Percentiles rank a stretch among this genome's conserved stretches.
Evolutionary conservation across 2,113 vertebrate genomes (phyloP).

Genomic region (Engraulis encrasicolus): DNA sequence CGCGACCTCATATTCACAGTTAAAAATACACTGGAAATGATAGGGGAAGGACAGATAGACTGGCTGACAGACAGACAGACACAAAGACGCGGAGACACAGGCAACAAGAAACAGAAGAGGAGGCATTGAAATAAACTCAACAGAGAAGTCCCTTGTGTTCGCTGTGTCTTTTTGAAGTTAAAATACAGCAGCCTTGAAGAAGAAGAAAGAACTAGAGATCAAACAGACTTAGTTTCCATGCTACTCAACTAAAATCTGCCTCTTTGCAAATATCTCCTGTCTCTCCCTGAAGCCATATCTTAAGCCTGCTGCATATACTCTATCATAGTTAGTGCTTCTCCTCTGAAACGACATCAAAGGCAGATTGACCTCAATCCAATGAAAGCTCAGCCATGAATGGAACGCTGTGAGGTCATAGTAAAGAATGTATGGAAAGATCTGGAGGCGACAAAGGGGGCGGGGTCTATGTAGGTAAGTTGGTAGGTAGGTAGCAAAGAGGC

Average conservation of each 20-base stretch:
- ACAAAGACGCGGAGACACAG: too few relatives aligned
- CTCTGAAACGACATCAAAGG: not conserved
- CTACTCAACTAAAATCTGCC: not conserved
- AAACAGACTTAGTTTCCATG: not conserved
- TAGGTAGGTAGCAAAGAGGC: too few relatives aligned
- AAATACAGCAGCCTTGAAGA: not conserved
- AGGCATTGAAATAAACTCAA: not conserved
- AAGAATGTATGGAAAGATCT: not conserved
- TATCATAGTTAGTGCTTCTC: not conserved
- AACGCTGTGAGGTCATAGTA: not conserved
- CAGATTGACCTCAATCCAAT: slow-evolving; percentile 2
- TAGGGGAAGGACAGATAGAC: not conserved
- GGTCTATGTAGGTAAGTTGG: too few relatives aligned
- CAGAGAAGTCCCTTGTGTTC: not conserved
- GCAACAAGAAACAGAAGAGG: slow-evolving; percentile 8
- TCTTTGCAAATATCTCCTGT: not conserved
- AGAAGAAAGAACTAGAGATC: not conserved
- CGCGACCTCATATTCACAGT: slow-evolving; percentile 2
- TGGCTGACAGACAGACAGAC: too few relatives aligned
- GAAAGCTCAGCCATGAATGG: not conserved
- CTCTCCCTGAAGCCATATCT: not conserved
- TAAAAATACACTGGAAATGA: slow-evolving; percentile 19
- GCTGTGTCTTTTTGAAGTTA: slow-evolving; percentile 9
- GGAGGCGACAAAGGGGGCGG: not conserved
- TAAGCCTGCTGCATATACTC: not conserved